phyloP scores from a whole-genome alignment of 2,888 invertebrate species.

The Alcis repandata region DNA sequence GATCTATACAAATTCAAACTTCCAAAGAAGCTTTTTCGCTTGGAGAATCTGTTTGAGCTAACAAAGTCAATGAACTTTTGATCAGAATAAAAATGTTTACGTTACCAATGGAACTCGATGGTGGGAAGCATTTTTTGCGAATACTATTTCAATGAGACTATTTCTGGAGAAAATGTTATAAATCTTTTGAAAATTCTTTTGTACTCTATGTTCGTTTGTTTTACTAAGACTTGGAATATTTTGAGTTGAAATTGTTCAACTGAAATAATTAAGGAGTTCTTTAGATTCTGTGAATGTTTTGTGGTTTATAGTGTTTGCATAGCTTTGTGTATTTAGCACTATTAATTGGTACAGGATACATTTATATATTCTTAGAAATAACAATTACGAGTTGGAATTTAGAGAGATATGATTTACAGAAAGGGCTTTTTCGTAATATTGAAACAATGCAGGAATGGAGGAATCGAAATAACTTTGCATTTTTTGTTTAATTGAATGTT shows the following conservation, averaged over 20 bases:
- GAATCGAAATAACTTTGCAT: too few species aligned
- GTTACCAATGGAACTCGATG: conserved; percentile 50
- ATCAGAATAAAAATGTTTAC: conserved; percentile 58
- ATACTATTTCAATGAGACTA: conserved; percentile 39
- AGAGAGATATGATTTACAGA: too few species aligned
- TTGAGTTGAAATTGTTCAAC: neutral
- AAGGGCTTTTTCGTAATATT: too few species aligned
- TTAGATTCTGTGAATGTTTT: too few species aligned
- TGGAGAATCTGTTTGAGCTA: conserved; percentile 16
- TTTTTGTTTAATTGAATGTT: too few species aligned
- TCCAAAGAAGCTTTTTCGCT: conserved; percentile 20
- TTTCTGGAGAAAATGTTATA: neutral
- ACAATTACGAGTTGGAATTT: too few species aligned
- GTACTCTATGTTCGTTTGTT: neutral
- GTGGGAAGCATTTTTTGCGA: conserved; percentile 58
- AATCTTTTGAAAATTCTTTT: neutral
- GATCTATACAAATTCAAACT: neutral
- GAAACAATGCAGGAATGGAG: too few species aligned
- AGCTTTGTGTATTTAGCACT: too few species aligned
- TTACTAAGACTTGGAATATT: neutral
- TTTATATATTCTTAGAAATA: too few species aligned
- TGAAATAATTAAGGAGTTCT: too few species aligned
- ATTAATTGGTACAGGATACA: too few species aligned
- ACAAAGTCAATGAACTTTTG: conserved; percentile 58
- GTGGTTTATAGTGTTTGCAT: too few species aligned